Percentiles rank a stretch among this genome's conserved stretches.
phyloP scores from a whole-genome alignment of 2,888 invertebrate genomes.

The Caenorhabditis sp. region DNA sequence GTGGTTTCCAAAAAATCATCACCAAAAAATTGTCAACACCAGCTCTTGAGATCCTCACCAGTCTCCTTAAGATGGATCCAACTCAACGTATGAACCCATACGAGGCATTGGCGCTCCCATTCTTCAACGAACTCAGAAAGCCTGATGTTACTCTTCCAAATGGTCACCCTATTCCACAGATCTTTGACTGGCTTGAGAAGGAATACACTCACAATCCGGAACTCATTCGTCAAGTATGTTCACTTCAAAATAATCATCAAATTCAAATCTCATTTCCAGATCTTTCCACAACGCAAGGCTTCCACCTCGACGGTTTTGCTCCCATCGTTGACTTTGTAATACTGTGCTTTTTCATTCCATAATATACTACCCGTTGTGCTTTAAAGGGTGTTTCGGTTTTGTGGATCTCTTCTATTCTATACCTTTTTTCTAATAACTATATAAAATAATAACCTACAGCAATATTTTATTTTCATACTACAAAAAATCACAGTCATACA shows the following conservation, averaged over 20 bases:
- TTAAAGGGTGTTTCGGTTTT: neutral
- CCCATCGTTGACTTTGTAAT: constrained; percentile 4
- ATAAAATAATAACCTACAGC: no score
- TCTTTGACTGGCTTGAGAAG: constrained; percentile 51
- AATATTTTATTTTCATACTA: neutral
- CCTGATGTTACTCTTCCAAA: constrained; percentile 17
- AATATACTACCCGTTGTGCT: neutral
- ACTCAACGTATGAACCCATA: constrained; percentile 26
- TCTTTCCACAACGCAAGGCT: constrained; percentile 7
- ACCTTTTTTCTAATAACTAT: no score
- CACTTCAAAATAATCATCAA: neutral
- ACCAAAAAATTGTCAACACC: constrained; percentile 8
- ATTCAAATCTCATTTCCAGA: neutral
- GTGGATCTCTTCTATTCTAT: neutral
- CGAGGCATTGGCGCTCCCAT: constrained; percentile 30
- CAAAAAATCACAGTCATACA: neutral
- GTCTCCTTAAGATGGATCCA: constrained; percentile 34
- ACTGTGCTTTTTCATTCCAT: neutral
- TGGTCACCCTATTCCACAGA: constrained; percentile 20
- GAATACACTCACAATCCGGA: constrained; percentile 24
- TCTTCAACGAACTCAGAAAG: constrained; percentile 29
- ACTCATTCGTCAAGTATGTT: constrained; percentile 11
- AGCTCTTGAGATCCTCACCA: constrained; percentile 21
- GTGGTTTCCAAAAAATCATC: constrained; percentile 30
- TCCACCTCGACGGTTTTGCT: neutral